phyloP scores from a whole-genome alignment of 2,113 vertebrate genomes.

The Meriones unguiculatus region DNA sequence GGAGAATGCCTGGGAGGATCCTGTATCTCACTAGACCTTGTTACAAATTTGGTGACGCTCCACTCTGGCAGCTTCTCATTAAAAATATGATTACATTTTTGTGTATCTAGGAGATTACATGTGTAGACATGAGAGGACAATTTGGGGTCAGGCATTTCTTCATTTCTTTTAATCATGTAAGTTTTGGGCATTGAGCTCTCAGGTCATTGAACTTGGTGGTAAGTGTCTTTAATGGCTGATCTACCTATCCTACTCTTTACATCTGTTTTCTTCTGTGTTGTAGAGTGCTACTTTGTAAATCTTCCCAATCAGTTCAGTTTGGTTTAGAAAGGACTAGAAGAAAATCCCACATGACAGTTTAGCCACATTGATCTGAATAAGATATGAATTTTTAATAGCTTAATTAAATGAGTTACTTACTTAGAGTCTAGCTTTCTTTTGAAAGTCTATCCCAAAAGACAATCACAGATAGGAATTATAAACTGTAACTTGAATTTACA shows the following conservation, averaged over 20 bases:
- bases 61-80: neutral
- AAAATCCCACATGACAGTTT: neutral
- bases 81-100: neutral
- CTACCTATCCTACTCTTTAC: neutral
- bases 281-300: too few relatives aligned
- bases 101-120: neutral
- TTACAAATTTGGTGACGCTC: neutral
- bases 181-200: neutral
- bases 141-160: neutral
- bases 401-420: conserved; percentile 47
- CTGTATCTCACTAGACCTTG: neutral
- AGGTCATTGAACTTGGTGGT: neutral
- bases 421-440: conserved; percentile 57
- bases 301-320: neutral
- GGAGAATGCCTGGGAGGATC: neutral
- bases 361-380: neutral
- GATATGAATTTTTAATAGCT: conserved; percentile 23
- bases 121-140: neutral
- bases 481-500: neutral
- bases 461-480: conserved; percentile 19
- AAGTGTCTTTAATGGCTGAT: neutral
- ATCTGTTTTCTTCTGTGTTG: neutral
- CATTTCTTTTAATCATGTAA: neutral
- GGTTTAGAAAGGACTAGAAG: neutral
- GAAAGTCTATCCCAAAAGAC: conserved; percentile 25